Evolutionary conservation across 2,113 vertebrate species (phyloP).

Genomic region (Odontesthes bonariensis): DNA sequence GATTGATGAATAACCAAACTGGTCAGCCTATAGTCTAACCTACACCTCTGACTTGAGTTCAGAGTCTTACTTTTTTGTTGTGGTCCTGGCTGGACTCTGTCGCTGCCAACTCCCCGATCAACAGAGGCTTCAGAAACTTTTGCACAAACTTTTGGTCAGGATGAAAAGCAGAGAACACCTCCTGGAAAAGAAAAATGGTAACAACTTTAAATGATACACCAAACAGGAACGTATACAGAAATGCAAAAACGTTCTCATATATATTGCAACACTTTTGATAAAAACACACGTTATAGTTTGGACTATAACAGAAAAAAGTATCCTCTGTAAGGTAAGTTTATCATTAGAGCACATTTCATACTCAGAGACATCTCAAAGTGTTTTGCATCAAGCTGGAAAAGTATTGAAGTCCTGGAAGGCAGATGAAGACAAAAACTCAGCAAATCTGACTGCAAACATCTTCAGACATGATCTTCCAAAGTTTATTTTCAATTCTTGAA

Average conservation of each 20-base stretch:
- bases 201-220: background rate
- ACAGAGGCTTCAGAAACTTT: slow-evolving; percentile 92
- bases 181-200: slow-evolving; percentile 75
- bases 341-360: too few species aligned
- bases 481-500: too few species aligned
- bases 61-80: slow-evolving; percentile 88
- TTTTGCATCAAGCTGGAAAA: too few species aligned
- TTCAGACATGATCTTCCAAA: too few species aligned
- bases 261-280: background rate
- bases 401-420: too few species aligned
- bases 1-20: background rate
- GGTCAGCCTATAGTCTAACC: background rate
- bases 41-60: background rate
- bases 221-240: background rate
- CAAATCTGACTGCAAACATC: too few species aligned
- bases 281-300: background rate
- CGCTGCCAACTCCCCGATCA: slow-evolving; percentile 89
- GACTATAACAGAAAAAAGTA: too few species aligned
- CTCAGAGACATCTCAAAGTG: too few species aligned
- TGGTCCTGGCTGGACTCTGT: slow-evolving; percentile 91
- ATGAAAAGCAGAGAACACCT: slow-evolving; percentile 94
- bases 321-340: too few species aligned
- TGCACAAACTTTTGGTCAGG: slow-evolving; percentile 85
- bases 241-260: background rate
- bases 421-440: too few species aligned